These are phyloP conservation scores for Isurus oxyrinchus DNA, from an alignment of 2,113 vertebrate species.

Conservation along the genomic window DNA sequence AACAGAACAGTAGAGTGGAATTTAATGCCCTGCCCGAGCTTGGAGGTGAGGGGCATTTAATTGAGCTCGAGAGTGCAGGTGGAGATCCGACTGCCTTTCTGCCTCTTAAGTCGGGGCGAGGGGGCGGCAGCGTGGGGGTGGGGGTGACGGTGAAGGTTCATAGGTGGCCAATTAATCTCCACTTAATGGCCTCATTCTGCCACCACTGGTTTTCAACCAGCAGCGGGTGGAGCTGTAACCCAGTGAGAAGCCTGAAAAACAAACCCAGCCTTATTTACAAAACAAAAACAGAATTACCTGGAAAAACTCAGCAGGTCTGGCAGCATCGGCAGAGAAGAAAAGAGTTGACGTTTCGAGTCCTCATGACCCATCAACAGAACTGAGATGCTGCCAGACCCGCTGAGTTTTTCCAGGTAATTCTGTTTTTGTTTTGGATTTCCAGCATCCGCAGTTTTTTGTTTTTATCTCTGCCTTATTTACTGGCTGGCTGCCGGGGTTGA, in stretches of 20 bases:
- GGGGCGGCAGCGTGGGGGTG: no score
- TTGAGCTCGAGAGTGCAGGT: no score
- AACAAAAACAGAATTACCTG: no score
- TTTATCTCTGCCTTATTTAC: neutral
- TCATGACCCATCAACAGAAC: no score
- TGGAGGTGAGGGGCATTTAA: neutral
- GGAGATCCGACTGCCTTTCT: neutral
- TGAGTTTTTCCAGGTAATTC: no score
- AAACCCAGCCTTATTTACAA: neutral
- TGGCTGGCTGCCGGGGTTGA: neutral
- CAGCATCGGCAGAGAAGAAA: no score
- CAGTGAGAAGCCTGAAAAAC: neutral
- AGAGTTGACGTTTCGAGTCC: no score
- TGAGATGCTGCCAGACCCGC: no score
- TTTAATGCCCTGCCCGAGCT: neutral
- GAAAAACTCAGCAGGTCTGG: no score
- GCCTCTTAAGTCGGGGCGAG: no score
- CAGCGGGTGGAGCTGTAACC: neutral
- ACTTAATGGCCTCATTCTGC: neutral
- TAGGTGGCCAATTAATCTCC: neutral
- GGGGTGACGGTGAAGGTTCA: neutral
- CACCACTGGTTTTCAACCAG: neutral
- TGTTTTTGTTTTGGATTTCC: no score
- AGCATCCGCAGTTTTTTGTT: no score
- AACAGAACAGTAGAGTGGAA: neutral